A percentile compares a stretch with the other conserved stretches of the same genome.
These are phyloP conservation scores for Mungos mungo DNA, from an alignment of 2,113 vertebrate species.

Conservation along the genomic window DNA sequence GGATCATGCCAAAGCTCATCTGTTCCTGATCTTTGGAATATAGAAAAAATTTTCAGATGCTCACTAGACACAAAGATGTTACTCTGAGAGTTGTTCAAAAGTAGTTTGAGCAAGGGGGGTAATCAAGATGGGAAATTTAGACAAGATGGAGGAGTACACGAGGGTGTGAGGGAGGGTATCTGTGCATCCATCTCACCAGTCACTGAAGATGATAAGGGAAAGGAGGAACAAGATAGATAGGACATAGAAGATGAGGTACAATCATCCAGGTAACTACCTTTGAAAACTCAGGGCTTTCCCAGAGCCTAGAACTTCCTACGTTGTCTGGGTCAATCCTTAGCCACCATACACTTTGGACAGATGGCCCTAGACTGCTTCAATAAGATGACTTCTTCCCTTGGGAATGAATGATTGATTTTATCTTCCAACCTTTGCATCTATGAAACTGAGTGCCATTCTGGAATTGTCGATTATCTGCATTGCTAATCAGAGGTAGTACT, in stretches of 20 bases:
- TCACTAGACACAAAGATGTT: neutral
- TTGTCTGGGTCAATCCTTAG: neutral
- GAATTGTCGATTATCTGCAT: conserved; percentile 70
- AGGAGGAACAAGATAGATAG: neutral
- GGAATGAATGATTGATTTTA: neutral
- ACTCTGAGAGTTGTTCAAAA: neutral
- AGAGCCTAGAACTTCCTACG: neutral
- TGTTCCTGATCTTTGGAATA: neutral
- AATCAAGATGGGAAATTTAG: neutral
- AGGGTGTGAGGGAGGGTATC: rapidly evolving
- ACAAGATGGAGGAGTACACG: no score
- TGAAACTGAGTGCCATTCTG: conserved; percentile 64
- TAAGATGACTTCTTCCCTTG: neutral
- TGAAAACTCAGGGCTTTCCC: neutral
- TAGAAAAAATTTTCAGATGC: neutral
- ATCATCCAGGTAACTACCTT: neutral
- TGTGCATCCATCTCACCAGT: neutral
- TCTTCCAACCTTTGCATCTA: conserved; percentile 38
- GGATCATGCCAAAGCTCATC: neutral
- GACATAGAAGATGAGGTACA: neutral
- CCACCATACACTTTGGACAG: neutral
- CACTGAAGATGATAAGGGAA: neutral
- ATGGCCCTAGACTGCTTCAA: neutral
- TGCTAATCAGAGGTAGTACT: conserved; percentile 74
- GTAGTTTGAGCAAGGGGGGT: neutral